These are phyloP conservation scores for Malurus alboscapulatus DNA, from an alignment of 2,113 vertebrate genomes.

Conservation along the genomic window DNA sequence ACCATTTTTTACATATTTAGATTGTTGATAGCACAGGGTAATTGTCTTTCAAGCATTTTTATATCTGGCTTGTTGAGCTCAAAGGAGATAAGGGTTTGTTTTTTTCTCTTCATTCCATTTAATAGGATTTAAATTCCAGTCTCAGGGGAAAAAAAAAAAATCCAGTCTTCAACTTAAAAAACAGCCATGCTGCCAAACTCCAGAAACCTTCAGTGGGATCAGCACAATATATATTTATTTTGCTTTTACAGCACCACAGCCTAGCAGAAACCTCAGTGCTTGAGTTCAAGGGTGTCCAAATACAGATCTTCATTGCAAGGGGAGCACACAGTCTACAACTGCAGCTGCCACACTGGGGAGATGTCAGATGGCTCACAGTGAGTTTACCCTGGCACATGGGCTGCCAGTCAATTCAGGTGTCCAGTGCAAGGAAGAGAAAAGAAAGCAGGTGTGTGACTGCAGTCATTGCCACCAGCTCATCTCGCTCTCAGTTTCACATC, in stretches of 20 bases:
- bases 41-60: background rate
- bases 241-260: background rate
- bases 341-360: background rate
- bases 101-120: background rate
- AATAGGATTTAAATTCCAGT: background rate
- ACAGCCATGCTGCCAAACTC: background rate
- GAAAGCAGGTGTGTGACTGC: background rate
- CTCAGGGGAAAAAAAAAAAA: background rate
- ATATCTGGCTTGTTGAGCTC: background rate
- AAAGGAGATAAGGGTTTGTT: background rate
- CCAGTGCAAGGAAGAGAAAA: background rate
- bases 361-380: background rate
- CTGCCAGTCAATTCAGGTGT: background rate
- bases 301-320: accelerated
- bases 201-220: background rate
- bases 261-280: background rate
- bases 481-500: background rate
- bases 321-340: background rate
- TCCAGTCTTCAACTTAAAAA: background rate
- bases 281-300: background rate
- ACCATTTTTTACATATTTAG: background rate
- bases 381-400: background rate
- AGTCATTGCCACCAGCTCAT: background rate
- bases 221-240: background rate
- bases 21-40: background rate